Conservation (phyloP, 2,797 vertebrate species). For the Lacerta bilineata region DNA sequence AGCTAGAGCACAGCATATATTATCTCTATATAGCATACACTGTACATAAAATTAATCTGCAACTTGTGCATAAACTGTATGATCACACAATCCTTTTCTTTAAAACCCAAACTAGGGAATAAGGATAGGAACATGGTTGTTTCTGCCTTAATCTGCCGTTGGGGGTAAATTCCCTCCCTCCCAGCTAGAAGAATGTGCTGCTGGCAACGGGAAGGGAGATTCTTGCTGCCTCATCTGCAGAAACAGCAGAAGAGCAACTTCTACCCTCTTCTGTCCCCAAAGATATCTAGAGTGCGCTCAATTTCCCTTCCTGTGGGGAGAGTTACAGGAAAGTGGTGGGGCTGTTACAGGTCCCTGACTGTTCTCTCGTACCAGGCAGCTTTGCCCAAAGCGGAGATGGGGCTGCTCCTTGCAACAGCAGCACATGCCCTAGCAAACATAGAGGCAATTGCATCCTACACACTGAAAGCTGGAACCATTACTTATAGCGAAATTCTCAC, state of each 20-base stretch:
- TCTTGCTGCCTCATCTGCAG: too few species aligned
- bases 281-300: too few species aligned
- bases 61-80: slow-evolving; percentile 15
- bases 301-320: not conserved
- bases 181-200: not conserved
- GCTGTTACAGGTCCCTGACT: too few species aligned
- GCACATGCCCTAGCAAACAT: not conserved
- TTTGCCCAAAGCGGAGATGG: too few species aligned
- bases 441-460: not conserved
- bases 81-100: slow-evolving; percentile 31
- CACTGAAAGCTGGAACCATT: not conserved
- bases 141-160: not conserved
- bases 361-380: too few species aligned
- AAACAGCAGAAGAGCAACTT: not conserved
- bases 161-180: not conserved
- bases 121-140: not conserved
- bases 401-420: not conserved
- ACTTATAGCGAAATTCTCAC: not conserved
- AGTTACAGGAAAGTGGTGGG: not conserved
- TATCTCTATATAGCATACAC: not conserved
- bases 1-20: slow-evolving; percentile 1
- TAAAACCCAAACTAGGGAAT: not conserved
- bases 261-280: too few species aligned
- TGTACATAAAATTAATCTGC: slow-evolving; percentile 31
- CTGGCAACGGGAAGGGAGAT: not conserved